Evolutionary conservation across 2,888 invertebrate species (phyloP).

Genomic region (Alloplasta piceator): DNA sequence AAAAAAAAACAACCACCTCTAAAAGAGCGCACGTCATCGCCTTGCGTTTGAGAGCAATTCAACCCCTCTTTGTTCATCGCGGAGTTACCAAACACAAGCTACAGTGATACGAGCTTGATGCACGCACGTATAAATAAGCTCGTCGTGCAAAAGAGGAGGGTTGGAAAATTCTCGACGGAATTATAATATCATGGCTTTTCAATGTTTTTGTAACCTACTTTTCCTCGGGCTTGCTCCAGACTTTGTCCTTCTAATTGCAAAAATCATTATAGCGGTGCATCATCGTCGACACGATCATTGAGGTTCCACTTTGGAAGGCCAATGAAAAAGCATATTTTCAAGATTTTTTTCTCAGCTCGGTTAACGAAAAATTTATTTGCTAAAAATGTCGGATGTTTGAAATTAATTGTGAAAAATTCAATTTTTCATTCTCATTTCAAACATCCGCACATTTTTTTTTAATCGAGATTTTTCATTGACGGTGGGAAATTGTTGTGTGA

Average conservation of each 20-base stretch:
- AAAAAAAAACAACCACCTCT: constrained; percentile 11
- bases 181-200: constrained; percentile 42
- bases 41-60: constrained; percentile 31
- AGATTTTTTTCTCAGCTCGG: too few relatives aligned
- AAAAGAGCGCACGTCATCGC: constrained; percentile 51
- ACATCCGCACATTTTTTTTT: too few relatives aligned
- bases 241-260: background rate
- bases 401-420: too few relatives aligned
- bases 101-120: constrained; percentile 1
- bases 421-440: too few relatives aligned
- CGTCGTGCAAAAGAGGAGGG: background rate
- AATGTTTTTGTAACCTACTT: constrained; percentile 56
- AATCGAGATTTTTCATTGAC: too few relatives aligned
- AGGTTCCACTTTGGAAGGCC: too few relatives aligned
- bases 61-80: constrained; percentile 54
- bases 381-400: too few relatives aligned
- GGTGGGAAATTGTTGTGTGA: too few relatives aligned
- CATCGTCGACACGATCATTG: too few relatives aligned
- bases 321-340: too few relatives aligned
- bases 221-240: constrained; percentile 12
- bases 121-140: constrained; percentile 35
- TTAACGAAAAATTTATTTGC: too few relatives aligned
- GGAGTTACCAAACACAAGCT: background rate
- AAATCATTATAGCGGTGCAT: too few relatives aligned
- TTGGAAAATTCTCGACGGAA: constrained; percentile 3